Evolutionary conservation across 1,140 invertebrate genomes (phyloP), one percentile per base, ranked within the genome.

Genomic region (Caenorhabditis elegans): DNA sequence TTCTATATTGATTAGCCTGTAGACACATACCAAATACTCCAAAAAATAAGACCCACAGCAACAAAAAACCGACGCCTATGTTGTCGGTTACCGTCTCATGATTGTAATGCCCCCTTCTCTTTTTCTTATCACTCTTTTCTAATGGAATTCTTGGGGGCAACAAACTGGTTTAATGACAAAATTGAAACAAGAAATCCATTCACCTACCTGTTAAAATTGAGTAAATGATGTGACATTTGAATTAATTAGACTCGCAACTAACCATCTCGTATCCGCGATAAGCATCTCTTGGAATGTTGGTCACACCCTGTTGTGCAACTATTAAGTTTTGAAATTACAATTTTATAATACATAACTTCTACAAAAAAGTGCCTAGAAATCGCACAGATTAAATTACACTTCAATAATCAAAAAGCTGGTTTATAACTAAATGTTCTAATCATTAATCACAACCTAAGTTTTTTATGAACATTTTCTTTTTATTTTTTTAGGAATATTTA

Each of bases 161-260:
- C 5, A 70, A 70, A 39, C n/a, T 39, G 60, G 31, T 70, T 70
- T 39, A 8, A n/a, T 1, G n/a, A 31, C 11, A 2, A n/a, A 60
- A 60, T 0, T 4, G 19, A 60, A 60, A 24, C 8, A 34, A 22
- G 53, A 34, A 60, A 10, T 10, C 53, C 53, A 60, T 60, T 34
- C 31, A 60, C 53, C 53, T 60, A 60, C 53, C 31, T 60, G 53
- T 15, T 60, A 2, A 28, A 11, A 60, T 60, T 43, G 60, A 39
- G 60, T 70, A 39, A 70, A 39, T 70, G 60, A 70, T 70, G 60
- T 70, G 60, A 70, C 60, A 36, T 36, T 70, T 34, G 60, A 34
- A 70, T 70, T 70, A 43, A 70, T 70, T 70, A 3, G 34, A 19
- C 13, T 39, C 31, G 8, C n/a, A 70, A 22, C 39, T 4, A 70